A percentile compares a stretch with the other conserved stretches of the same genome.
Evolutionary conservation across 2,113 vertebrate species (phyloP).

Genomic region (Crotalus viridis): DNA sequence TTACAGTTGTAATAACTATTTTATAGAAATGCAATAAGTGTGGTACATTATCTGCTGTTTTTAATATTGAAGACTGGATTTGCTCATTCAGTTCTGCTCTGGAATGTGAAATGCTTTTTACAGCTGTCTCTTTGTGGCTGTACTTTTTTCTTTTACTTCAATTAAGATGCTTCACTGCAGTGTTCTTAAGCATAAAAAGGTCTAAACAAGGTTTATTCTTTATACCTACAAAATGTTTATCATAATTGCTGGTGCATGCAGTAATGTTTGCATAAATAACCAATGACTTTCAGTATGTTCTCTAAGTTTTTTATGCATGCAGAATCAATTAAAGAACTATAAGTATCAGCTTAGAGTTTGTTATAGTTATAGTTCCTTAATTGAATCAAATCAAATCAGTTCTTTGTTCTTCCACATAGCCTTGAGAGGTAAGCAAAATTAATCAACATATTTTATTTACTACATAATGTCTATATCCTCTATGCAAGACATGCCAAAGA

Average conservation of each 20-base stretch:
- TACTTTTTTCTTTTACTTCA: not conserved
- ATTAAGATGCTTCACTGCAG: constrained; percentile 10
- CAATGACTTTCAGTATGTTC: constrained; percentile 29
- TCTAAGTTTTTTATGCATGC: not conserved
- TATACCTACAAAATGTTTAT: not conserved
- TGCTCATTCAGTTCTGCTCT: constrained; percentile 22
- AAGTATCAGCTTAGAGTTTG: constrained; percentile 35
- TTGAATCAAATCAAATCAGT: accelerated
- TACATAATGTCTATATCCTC: accelerated
- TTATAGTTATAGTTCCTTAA: constrained; percentile 28
- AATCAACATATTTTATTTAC: accelerated
- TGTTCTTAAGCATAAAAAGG: not conserved
- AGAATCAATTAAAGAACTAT: constrained; percentile 36
- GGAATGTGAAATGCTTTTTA: constrained; percentile 25
- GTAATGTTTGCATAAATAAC: constrained; percentile 37
- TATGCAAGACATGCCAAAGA: not conserved
- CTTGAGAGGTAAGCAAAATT: accelerated
- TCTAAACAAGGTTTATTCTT: accelerated
- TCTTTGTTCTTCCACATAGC: not conserved
- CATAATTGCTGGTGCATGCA: not conserved
- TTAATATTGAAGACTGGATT: accelerated
- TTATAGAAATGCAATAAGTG: not conserved
- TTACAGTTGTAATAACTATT: not conserved
- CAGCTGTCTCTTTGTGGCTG: not conserved
- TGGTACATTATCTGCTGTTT: accelerated